Conservation (phyloP, 2,888 invertebrate genomes). For the Diarsia brunnea region DNA sequence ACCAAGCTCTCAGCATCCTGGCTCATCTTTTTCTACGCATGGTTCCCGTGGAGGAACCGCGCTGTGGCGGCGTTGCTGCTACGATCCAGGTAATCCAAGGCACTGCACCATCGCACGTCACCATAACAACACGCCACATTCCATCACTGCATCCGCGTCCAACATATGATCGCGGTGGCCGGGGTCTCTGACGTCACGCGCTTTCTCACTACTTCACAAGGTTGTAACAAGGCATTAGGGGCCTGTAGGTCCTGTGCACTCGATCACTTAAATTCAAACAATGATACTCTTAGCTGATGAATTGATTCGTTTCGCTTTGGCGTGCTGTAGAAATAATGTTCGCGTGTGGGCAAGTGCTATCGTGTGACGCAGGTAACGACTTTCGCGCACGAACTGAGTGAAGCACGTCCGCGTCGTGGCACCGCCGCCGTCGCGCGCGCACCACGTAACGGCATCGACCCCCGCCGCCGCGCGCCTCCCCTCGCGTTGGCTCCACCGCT, state of each 20-base stretch:
- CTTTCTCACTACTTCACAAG: slow-evolving; percentile 87
- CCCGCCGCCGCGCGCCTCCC: slow-evolving; percentile 70
- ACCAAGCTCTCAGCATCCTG: slow-evolving; percentile 94
- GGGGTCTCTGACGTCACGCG: slow-evolving; percentile 89
- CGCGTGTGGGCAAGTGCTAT: slow-evolving; percentile 86
- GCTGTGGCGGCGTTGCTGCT: slow-evolving; percentile 82
- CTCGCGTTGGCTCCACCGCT: slow-evolving; percentile 68
- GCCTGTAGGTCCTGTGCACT: slow-evolving; percentile 68
- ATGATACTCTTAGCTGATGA: slow-evolving; percentile 72
- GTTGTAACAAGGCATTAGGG: slow-evolving; percentile 75
- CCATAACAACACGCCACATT: slow-evolving; percentile 89
- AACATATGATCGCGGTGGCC: slow-evolving; percentile 89
- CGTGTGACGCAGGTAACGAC: slow-evolving; percentile 89
- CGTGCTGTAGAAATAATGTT: slow-evolving; percentile 77
- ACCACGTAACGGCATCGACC: slow-evolving; percentile 85
- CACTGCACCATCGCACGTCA: slow-evolving; percentile 87
- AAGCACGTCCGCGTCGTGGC: slow-evolving; percentile 90
- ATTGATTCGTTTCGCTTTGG: slow-evolving; percentile 79
- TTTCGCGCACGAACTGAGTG: slow-evolving; percentile 91
- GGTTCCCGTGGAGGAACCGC: slow-evolving; percentile 87
- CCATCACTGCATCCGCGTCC: slow-evolving; percentile 90
- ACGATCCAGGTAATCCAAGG: slow-evolving; percentile 81
- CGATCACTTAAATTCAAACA: slow-evolving; percentile 72
- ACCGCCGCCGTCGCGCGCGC: slow-evolving; percentile 81
- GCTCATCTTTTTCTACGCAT: slow-evolving; percentile 94